These are phyloP conservation scores for Centrocercus urophasianus DNA, from an alignment of 2,113 vertebrate genomes.

Conservation along the genomic window DNA sequence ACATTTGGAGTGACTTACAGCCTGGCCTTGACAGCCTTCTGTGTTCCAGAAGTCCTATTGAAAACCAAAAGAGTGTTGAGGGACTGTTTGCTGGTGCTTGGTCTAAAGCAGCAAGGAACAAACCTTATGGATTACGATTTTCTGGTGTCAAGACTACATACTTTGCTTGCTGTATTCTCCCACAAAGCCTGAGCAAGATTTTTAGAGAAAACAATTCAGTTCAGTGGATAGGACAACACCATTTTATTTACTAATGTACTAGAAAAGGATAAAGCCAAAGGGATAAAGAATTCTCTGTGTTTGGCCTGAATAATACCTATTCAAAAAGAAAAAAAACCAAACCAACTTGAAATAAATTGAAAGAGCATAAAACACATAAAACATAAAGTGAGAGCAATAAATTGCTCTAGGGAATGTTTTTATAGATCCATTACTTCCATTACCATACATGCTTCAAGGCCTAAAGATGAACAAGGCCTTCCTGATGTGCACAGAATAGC, in stretches of 20 bases:
- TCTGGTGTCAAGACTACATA: neutral
- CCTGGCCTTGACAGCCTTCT: neutral
- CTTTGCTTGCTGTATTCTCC: neutral
- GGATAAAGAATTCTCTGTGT: neutral
- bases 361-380: neutral
- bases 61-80: neutral
- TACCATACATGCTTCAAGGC: neutral
- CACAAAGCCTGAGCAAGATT: neutral
- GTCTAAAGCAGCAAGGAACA: neutral
- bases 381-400: conserved; percentile 1
- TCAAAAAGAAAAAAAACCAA: neutral
- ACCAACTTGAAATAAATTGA: neutral
- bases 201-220: neutral
- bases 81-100: fast-evolving
- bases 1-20: neutral
- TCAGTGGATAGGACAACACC: neutral
- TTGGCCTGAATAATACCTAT: neutral
- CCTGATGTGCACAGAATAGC: neutral
- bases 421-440: neutral
- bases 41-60: neutral
- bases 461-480: neutral
- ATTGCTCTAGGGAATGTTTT: neutral
- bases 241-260: neutral
- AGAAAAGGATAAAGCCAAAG: neutral
- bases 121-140: neutral